Base-by-base conservation (phyloP, 2,797 vertebrate genomes). In the Gymnopithys bicolor region DNA sequence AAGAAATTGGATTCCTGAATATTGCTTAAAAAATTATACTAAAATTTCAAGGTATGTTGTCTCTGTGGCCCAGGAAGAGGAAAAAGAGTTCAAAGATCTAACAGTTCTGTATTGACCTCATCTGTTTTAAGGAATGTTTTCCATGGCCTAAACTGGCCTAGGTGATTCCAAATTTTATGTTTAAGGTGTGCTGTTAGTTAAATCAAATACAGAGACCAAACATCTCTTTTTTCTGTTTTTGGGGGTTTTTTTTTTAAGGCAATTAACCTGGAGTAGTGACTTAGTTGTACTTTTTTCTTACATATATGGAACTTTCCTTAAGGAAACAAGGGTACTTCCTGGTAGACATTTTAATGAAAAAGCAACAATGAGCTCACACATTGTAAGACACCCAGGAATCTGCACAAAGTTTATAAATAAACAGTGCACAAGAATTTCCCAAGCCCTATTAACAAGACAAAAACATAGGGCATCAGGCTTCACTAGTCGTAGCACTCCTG, bases 161-260 rank as follows among this genome's bases (percentile, higher is more conserved):
- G 33, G 19, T 39, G 32, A 80, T 46, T 71, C 53, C 16, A 84
- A 75, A 81, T 19, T 58, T 84, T 84, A 7, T 74, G 45, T 81
- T 78, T 73, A 63, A 89, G 46, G n/a, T 45, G 8, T 7, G 23
- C 12, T 78, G 13, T 45, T 71, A 59, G 10, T 5, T 35, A 85
- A 33, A 90, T 8, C 19, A 85, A 74, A 85, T 22, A 80, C 10
- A 52, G 7, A 11, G 7, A 39, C 53, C 75, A 90, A 87, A 53
- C 15, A 33, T 13, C 7, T 13, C 5, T 8, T n/a, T 4, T 59
- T 2, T 9, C 30, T 5, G 53, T 2, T 2, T 49, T 24, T 22
- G 21, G 21, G 45, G 33, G 33, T 33, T 33, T 48, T 59, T 60
- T 81, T 89, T 79, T 84, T 19, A 35, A 70, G 60, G 25, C 30